phyloP scores from a whole-genome alignment of 2,113 vertebrate species.

The Ctenomys sociabilis region DNA sequence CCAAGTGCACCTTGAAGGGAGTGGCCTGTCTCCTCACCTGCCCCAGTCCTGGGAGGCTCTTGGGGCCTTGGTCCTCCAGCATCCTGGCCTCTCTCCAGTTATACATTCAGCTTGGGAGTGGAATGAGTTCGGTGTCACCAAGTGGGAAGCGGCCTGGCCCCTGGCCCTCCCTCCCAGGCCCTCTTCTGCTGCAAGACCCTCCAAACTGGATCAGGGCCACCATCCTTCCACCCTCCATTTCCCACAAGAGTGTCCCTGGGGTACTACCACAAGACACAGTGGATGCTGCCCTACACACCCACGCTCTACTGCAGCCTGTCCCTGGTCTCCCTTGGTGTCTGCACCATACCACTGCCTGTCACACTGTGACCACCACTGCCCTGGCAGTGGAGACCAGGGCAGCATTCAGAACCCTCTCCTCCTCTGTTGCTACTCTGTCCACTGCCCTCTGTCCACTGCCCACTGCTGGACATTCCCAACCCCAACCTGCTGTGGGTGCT shows the following conservation, averaged over 20 bases:
- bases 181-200: neutral
- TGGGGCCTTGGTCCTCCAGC: accelerated
- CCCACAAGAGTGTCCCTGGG: neutral
- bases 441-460: neutral
- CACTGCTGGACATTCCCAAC: neutral
- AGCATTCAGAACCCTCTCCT: neutral
- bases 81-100: neutral
- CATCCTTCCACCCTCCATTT: accelerated
- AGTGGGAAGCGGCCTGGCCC: accelerated
- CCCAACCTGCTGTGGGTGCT: neutral
- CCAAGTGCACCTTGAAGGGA: neutral
- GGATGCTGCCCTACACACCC: accelerated
- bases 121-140: too few relatives aligned
- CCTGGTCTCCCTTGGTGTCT: neutral
- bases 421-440: neutral
- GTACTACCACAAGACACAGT: accelerated
- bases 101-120: neutral
- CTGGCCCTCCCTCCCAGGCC: accelerated
- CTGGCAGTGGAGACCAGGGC: neutral
- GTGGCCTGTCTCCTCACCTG: accelerated
- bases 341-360: neutral
- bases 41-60: neutral
- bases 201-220: neutral
- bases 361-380: neutral
- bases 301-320: neutral